Base-by-base conservation (phyloP, 2,113 vertebrate species). In the Pollimyrus isidori region DNA sequence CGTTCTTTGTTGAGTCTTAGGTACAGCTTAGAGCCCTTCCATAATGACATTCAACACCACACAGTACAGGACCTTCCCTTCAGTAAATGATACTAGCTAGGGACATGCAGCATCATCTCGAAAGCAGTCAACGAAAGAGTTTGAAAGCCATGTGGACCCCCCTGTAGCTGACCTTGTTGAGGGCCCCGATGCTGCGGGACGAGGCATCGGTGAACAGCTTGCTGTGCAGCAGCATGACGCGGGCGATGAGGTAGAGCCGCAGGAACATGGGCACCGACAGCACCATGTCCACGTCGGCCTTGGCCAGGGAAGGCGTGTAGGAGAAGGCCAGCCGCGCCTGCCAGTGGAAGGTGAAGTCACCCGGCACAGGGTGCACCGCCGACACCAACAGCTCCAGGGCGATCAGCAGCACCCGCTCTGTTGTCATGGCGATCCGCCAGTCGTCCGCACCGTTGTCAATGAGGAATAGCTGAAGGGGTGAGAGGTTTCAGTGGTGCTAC, bases 351-450 rank as follows among this genome's bases (percentile, higher is more conserved):
- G 97, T 98, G 94, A 99, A 99, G 94, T 99, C 97, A 11, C 98
- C 98, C 0, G 98, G 98, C 48, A 99, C 97, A 19, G 98, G 98
- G 92, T 99, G 98, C 82, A 99, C 98, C 80, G 98, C 98, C 1
- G 98, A 99, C 92, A 99, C 98, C 94, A 99, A 93, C 96, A 99
- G 96, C 97, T 99, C 98, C 96, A 99, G 94, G 89, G 97, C 95
- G 91, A 99, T 99, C 93, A 98, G 97, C 91, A 99, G 95, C 92
- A 99, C 98, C 91, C 98, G 96, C 93, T 99, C 98, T 4, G 97
- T 97, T 0, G 98, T 99, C 98, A 99, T 99, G 39, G 98, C 98
- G 82, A 99, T 99, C 91, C 98, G 96, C 98, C 98, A 99, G 96
- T 99, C 98, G 1, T 99, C 98, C 0, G 98, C 98, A 0, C 98